Evolutionary conservation across 64 coral and sea anemone genomes (phyloP).

Genomic region (Pocillopora damicornis): DNA sequence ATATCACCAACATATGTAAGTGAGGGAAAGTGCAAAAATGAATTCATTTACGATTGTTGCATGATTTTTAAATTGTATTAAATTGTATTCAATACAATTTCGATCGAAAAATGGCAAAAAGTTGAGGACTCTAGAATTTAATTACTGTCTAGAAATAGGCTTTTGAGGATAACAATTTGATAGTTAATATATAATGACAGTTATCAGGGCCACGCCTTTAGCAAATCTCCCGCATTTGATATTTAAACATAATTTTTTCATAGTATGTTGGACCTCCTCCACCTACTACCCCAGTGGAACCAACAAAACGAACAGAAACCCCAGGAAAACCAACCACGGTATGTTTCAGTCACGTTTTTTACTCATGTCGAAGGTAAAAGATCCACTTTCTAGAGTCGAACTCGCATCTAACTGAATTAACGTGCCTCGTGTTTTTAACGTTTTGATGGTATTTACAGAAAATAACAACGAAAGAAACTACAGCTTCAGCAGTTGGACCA

Average conservation of each 20-base stretch:
- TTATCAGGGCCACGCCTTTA: not conserved
- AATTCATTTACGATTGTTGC: too few relatives aligned
- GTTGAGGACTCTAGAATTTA: too few relatives aligned
- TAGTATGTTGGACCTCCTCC: not conserved
- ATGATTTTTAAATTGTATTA: too few relatives aligned
- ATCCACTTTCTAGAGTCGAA: not conserved
- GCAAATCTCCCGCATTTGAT: not conserved
- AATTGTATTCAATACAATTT: too few relatives aligned
- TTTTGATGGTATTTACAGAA: not conserved
- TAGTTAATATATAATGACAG: not conserved
- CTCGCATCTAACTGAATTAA: not conserved
- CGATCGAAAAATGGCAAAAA: too few relatives aligned
- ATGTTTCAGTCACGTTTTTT: not conserved
- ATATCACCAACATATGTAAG: not conserved
- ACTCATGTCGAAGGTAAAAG: not conserved
- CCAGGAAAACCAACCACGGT: conserved; percentile 12
- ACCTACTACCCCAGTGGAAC: not conserved
- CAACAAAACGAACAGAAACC: not conserved
- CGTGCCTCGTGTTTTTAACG: not conserved
- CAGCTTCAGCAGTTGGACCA: not conserved
- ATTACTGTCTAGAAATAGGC: too few relatives aligned
- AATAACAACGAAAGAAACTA: not conserved
- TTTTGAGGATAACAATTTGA: not conserved
- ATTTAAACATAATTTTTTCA: not conserved
- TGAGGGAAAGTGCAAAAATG: not conserved